phyloP scores from a whole-genome alignment of 2,797 vertebrate species.

The Hipposideros larvatus region DNA sequence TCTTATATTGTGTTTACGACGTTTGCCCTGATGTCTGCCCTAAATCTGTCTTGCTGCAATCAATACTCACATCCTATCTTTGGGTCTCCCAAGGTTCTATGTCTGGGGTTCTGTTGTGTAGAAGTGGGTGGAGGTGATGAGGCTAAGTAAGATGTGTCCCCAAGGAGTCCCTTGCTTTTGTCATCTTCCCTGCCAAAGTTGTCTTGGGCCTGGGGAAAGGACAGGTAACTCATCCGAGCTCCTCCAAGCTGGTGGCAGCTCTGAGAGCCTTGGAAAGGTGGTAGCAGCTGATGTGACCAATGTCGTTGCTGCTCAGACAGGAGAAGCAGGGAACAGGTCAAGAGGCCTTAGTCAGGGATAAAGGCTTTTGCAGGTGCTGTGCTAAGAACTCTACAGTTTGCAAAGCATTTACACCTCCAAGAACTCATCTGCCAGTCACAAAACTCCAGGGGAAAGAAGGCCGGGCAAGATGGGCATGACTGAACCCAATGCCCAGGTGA shows the following conservation, averaged over 20 bases:
- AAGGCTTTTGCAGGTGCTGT: neutral
- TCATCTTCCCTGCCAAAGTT: neutral
- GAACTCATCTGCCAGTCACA: neutral
- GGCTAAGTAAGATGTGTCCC: neutral
- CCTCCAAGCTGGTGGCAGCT: slow-evolving; percentile 85
- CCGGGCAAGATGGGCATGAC: neutral
- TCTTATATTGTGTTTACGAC: neutral
- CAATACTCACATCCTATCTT: neutral
- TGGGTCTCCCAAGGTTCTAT: neutral
- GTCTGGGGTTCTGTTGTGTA: neutral
- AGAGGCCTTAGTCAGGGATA: neutral
- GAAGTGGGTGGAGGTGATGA: neutral
- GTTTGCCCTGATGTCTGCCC: neutral
- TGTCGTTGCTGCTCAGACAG: slow-evolving; percentile 89
- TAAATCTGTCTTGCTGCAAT: neutral
- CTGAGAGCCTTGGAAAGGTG: slow-evolving; percentile 86
- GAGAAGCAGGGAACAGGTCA: slow-evolving; percentile 57
- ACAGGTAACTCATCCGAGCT: slow-evolving; percentile 89
- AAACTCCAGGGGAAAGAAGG: neutral
- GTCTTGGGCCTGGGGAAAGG: neutral
- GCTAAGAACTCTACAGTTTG: neutral
- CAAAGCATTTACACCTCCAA: neutral
- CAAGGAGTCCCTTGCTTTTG: neutral
- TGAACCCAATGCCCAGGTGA: neutral
- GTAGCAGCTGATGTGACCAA: slow-evolving; percentile 59